A percentile compares a stretch with the other conserved stretches of the same genome.
phyloP scores from a whole-genome alignment of 2,797 vertebrate genomes.

The Sebastolobus alascanus region DNA sequence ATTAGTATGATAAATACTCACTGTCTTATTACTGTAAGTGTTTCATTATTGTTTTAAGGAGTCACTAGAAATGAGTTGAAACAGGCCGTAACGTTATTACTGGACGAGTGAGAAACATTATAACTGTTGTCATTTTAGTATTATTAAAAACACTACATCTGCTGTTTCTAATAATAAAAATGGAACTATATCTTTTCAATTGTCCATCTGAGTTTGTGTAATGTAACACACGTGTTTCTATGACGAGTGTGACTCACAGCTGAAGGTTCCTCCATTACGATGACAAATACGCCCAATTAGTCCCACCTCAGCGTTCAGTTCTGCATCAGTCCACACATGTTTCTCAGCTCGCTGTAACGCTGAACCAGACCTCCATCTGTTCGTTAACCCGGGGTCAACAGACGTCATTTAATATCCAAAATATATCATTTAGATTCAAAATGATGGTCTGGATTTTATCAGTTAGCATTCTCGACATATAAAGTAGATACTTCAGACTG shows the following conservation, averaged over 20 bases:
- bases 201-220: not conserved
- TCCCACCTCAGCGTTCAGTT: conserved; percentile 30
- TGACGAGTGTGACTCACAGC: not conserved
- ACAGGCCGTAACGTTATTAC: not conserved
- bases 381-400: conserved; percentile 8
- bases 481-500: not conserved
- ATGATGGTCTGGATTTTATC: conserved; percentile 1
- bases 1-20: not conserved
- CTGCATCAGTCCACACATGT: conserved; percentile 49
- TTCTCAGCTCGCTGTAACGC: conserved; percentile 29
- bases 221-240: conserved; percentile 8
- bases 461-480: not conserved
- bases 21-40: not conserved
- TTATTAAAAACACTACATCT: not conserved
- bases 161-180: conserved; percentile 12
- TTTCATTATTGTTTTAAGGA: conserved; percentile 11
- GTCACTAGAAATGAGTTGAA: not conserved
- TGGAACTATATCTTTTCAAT: not conserved
- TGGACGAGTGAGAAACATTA: not conserved
- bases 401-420: not conserved
- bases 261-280: conserved; percentile 13
- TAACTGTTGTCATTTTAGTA: too few species aligned
- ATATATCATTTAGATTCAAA: not conserved
- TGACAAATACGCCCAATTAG: conserved; percentile 52
- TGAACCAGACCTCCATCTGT: conserved; percentile 40